phyloP scores from a whole-genome alignment of 2,888 invertebrate genomes.

The Selenia dentaria region DNA sequence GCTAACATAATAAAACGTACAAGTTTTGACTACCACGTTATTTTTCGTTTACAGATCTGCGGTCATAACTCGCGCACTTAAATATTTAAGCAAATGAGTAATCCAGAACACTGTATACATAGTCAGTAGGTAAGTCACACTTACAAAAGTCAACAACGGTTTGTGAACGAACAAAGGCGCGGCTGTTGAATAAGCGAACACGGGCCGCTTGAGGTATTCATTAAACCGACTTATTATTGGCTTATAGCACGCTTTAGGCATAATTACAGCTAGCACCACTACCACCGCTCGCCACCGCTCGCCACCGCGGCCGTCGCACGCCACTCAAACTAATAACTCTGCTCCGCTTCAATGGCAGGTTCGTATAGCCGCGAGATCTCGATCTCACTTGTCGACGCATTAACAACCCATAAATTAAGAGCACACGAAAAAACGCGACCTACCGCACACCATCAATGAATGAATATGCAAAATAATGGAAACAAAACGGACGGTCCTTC shows the following conservation, averaged over 20 bases:
- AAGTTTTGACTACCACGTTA: background rate
- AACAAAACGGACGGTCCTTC: conserved; percentile 44
- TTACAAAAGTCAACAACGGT: conserved; percentile 16
- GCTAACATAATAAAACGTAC: too few species aligned
- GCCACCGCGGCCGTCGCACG: conserved; percentile 15
- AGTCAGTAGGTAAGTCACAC: conserved; percentile 17
- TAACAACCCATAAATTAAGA: conserved; percentile 45
- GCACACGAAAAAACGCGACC: conserved; percentile 55
- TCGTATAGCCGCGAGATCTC: conserved; percentile 26
- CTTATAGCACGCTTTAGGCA: conserved; percentile 21
- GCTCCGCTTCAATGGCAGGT: conserved; percentile 33
- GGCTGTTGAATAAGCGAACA: conserved; percentile 31
- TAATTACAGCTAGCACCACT: background rate
- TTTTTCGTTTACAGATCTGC: background rate
- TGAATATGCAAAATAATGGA: conserved; percentile 59
- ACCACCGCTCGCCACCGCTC: background rate
- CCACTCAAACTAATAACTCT: conserved; percentile 20
- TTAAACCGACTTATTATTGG: conserved; percentile 43
- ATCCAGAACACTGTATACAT: conserved; percentile 9
- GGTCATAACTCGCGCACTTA: conserved; percentile 3
- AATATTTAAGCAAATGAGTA: conserved; percentile 16
- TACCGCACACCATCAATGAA: conserved; percentile 55
- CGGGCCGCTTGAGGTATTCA: conserved; percentile 43
- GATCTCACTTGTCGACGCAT: conserved; percentile 36
- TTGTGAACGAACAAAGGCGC: conserved; percentile 16